Evolutionary conservation across 2,113 vertebrate species (phyloP), one percentile per base, ranked within the genome.

Genomic region (Callipepla californica): DNA sequence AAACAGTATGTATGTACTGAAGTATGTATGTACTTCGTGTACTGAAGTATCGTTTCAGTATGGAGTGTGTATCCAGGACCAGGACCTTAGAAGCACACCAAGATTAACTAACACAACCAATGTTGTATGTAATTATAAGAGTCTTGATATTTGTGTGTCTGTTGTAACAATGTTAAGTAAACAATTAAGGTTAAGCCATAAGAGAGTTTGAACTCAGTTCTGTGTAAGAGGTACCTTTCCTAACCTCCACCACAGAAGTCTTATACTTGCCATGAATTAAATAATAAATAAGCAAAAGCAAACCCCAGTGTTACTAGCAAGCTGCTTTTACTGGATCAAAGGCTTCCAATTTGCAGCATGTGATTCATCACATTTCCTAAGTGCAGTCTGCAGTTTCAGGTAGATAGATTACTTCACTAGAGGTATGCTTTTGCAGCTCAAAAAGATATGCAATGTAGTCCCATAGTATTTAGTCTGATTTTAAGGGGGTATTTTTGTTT

Each of bases 301-400:
- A 84, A 75, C 8, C 28, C 22, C 25, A 61, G 17, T 40, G 12
- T 84, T 63, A 42, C 7, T 9, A 86, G 42, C 21, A 72, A 67
- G 42, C 28, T 70, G 5, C 25, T 78, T 79, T 61, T 61, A 30
- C 51, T 79, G 44, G 34, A 84, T 90, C 69, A 84, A 67, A 69
- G 57, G 6, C 14, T 92, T 84, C 73, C 48, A n/a, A 75, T 78
- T 38, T 63, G 34, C 9, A 75, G 28, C 4, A n/a, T 40, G 34
- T 78, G 77, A 78, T 78, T 86, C 20, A 72, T 68, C 47, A 79
- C 7, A 55, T 78, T 89, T 91, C 38, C 22, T 47, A 90, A 67
- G 74, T 26, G 26, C n/a, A 72, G 9, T 63, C 61, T 70, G 21
- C 30, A 42, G 50, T 74, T 90, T n/a, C 19, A 45, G 36, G 25